phyloP scores from a whole-genome alignment of 2,113 vertebrate species.

The Trematomus loennbergii region DNA sequence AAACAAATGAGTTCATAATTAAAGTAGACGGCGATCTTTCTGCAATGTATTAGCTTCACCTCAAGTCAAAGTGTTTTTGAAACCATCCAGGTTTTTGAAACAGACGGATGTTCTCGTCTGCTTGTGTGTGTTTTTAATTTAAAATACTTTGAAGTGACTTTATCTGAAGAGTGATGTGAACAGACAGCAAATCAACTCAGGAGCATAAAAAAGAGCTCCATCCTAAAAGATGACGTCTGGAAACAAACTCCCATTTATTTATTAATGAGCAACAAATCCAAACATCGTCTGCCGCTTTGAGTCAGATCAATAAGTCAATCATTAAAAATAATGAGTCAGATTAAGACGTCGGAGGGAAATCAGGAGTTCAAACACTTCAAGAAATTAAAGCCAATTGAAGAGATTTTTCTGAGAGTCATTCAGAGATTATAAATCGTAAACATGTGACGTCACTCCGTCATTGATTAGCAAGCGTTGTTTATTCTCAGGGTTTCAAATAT shows the following conservation, averaged over 20 bases:
- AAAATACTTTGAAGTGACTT: conserved; percentile 7
- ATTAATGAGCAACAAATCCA: conserved; percentile 58
- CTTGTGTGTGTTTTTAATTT: neutral
- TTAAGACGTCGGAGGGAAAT: conserved; percentile 15
- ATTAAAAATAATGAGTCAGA: conserved; percentile 41
- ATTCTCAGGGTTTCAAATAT: neutral
- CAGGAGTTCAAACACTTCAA: conserved; percentile 1
- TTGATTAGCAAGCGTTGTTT: neutral
- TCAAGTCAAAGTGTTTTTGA: neutral
- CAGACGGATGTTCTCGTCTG: neutral
- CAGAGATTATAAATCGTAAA: neutral
- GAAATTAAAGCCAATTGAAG: conserved; percentile 39
- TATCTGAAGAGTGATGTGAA: conserved; percentile 12
- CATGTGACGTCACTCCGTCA: neutral
- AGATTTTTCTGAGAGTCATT: conserved; percentile 14
- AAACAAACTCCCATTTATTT: conserved; percentile 46
- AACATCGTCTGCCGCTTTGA: conserved; percentile 45
- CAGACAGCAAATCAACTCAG: conserved; percentile 13
- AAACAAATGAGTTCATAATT: neutral
- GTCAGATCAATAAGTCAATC: conserved; percentile 49
- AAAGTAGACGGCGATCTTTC: neutral
- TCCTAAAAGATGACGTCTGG: conserved; percentile 1
- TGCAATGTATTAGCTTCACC: neutral
- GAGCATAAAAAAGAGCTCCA: neutral
- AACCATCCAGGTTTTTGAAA: neutral